These are phyloP conservation scores for Thymelicus acteon DNA, from an alignment of 2,888 invertebrate species.

Conservation along the genomic window DNA sequence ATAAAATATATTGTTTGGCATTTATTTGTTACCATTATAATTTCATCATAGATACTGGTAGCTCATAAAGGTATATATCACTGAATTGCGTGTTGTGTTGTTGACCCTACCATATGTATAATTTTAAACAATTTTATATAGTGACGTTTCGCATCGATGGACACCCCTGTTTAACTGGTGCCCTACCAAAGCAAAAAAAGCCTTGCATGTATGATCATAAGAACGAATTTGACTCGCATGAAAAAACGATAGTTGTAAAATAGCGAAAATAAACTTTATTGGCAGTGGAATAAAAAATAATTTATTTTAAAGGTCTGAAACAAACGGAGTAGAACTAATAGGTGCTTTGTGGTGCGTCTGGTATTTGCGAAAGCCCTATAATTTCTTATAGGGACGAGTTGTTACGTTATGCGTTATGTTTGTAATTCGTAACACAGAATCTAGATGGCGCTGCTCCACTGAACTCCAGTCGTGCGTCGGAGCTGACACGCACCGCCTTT, in stretches of 20 bases:
- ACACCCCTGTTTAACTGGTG: slow-evolving; percentile 6
- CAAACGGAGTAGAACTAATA: slow-evolving; percentile 24
- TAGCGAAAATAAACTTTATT: slow-evolving; percentile 5
- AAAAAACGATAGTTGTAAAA: background rate
- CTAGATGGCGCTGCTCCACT: too few species aligned
- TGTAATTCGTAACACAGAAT: too few species aligned
- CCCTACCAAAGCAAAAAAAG: background rate
- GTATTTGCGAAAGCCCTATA: slow-evolving; percentile 14
- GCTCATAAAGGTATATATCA: background rate
- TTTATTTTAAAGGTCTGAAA: background rate
- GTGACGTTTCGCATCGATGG: slow-evolving; percentile 33
- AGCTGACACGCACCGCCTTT: too few species aligned
- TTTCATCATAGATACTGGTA: background rate
- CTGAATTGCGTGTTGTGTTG: slow-evolving; percentile 4
- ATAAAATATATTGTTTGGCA: background rate
- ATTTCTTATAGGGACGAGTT: too few species aligned
- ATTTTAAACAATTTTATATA: slow-evolving; percentile 19
- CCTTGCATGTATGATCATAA: background rate
- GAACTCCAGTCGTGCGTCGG: too few species aligned
- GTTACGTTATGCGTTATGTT: too few species aligned
- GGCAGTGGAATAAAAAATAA: background rate
- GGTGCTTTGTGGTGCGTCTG: slow-evolving; percentile 13
- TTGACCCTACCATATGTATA: slow-evolving; percentile 23
- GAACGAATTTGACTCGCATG: background rate
- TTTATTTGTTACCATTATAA: background rate